Conservation (phyloP, 1,140 invertebrate genomes). For the Drosophila varians region DNA sequence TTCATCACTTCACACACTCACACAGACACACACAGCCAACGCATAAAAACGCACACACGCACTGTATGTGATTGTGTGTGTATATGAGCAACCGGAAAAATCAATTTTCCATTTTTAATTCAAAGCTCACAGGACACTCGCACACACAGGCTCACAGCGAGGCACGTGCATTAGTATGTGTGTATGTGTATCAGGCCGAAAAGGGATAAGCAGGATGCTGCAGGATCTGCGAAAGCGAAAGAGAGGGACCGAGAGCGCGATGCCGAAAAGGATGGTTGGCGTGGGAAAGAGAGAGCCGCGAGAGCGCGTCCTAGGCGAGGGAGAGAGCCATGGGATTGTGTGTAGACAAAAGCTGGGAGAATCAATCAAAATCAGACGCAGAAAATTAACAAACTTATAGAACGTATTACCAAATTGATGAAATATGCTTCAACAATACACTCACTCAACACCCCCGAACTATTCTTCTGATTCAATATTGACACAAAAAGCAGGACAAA, state of each 20-base stretch:
- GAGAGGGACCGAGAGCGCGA: neutral
- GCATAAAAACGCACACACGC: conserved; percentile 16
- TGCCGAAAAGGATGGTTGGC: neutral
- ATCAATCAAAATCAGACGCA: conserved; percentile 35
- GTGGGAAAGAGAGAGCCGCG: conserved; percentile 12
- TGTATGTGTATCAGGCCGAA: conserved; percentile 47
- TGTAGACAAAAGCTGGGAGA: conserved; percentile 62
- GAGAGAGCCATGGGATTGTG: conserved; percentile 26
- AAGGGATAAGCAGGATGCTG: conserved; percentile 79
- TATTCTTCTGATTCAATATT: neutral
- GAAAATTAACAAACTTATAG: conserved; percentile 9
- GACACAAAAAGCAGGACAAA: neutral
- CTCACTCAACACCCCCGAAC: no score
- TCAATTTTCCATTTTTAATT: conserved; percentile 84
- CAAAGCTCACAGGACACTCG: conserved; percentile 63
- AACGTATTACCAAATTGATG: neutral
- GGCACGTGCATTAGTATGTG: conserved; percentile 8
- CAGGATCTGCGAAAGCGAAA: conserved; percentile 45
- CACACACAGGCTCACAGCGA: conserved; percentile 19
- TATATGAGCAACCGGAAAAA: conserved; percentile 79
- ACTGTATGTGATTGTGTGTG: conserved; percentile 32
- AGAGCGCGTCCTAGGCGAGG: conserved; percentile 5
- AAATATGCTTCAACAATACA: neutral
- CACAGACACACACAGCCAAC: conserved; percentile 8
- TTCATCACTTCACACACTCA: conserved; percentile 34